Base-by-base conservation (phyloP, 2,888 invertebrate species). In the Zygaena filipendulae region DNA sequence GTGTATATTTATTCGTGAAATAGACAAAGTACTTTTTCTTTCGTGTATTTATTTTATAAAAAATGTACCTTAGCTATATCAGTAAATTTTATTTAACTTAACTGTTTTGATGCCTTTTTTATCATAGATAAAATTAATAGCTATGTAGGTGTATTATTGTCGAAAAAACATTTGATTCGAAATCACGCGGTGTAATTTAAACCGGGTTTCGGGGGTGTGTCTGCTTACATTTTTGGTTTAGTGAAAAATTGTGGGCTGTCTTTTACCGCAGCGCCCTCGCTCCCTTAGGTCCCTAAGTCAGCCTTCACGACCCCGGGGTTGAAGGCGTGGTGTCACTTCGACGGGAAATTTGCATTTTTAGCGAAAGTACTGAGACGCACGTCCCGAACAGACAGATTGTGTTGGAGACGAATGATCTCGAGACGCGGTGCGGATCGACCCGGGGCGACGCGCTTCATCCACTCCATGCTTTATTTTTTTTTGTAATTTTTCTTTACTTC, bases 261-360 rank as follows among this genome's bases (percentile, higher is more conserved):
- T 40, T 42, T 47, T 47, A 38, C 29, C 35, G 30, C 33, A 27
- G 38, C 35, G n/a, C n/a, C n/a, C n/a, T n/a, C n/a, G n/a, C 57
- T 57, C 52, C 52, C 45, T 39, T 37, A 47, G 47, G 49, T 55
- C 52, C 54, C 50, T 49, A 52, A 58, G 59, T 62, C 59, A 62
- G 57, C 52, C 51, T 38, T 44, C 45, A 38, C 40, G 45, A 40
- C 43, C 45, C 45, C 43, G 36, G 45, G 47, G 43, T 48, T 47
- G 58, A 55, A 60, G 74, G 74, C 72, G 74, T 68, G 70, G 64
- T 66, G 60, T 60, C 63, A 60, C 59, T 64, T 62, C 59, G 58
- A 59, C 53, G 49, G 47, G n/a, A 49, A 64, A 79, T 75, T 79
- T 75, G 74, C 75, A 77, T 75, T 68, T 75, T 75, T 67, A 71